A percentile compares a stretch with the other conserved stretches of the same genome.
phyloP scores from a whole-genome alignment of 2,797 vertebrate species.

The Mareca penelope region DNA sequence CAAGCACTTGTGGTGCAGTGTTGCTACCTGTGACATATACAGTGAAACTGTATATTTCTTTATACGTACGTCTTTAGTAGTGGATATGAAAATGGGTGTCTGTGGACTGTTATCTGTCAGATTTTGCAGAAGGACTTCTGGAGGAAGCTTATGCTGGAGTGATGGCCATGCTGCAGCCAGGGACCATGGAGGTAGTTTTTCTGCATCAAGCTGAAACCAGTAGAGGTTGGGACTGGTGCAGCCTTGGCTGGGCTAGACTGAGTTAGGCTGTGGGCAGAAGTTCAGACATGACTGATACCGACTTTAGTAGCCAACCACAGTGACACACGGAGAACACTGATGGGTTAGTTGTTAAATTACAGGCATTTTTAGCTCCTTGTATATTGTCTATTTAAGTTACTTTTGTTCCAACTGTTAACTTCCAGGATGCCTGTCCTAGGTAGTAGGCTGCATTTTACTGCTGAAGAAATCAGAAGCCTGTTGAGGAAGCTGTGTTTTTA shows the following conservation, averaged over 20 bases:
- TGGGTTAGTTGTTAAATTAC: not conserved
- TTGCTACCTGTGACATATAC: not conserved
- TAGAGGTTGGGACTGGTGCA: not conserved
- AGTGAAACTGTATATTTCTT: not conserved
- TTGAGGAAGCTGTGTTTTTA: not conserved
- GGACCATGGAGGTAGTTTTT: not conserved
- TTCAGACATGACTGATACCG: accelerated
- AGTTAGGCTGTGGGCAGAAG: not conserved
- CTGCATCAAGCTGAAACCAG: not conserved
- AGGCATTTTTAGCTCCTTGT: not conserved
- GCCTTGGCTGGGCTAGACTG: not conserved
- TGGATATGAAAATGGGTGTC: accelerated
- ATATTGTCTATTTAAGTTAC: not conserved
- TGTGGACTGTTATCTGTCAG: not conserved
- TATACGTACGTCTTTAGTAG: not conserved
- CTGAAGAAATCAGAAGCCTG: not conserved
- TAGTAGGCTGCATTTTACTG: not conserved
- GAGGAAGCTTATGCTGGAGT: not conserved
- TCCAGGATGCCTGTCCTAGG: not conserved
- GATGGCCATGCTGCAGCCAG: not conserved
- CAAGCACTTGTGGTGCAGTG: not conserved
- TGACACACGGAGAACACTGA: not conserved
- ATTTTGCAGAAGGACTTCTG: not conserved
- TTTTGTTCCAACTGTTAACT: not conserved
- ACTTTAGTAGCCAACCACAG: not conserved